Conservation (phyloP, 1,140 invertebrate genomes). For the Ptiloglossa arizonensis region DNA sequence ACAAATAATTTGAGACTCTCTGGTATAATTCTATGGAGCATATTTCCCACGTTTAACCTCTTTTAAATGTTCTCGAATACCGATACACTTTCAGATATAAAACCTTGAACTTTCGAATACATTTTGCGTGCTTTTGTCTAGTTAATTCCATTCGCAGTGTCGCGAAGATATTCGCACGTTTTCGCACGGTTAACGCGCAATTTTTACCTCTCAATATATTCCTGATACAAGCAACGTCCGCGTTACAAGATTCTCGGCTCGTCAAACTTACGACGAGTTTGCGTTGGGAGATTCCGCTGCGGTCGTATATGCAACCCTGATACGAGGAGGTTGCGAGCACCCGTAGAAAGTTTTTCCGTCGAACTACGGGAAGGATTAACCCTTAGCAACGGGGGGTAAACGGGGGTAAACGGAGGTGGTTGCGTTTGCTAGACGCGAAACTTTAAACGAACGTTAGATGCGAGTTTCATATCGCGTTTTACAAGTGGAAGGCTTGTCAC, state of each 20-base stretch:
- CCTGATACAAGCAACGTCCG: neutral
- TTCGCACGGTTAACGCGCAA: neutral
- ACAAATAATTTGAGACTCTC: too few species aligned
- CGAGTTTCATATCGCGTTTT: slow-evolving; percentile 45
- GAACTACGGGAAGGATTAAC: slow-evolving; percentile 20
- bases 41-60: too few species aligned
- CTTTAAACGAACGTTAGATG: slow-evolving; percentile 46
- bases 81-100: too few species aligned
- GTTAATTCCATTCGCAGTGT: too few species aligned
- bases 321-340: neutral
- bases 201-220: neutral
- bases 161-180: too few species aligned
- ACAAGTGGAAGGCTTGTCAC: neutral
- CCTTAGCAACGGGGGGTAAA: neutral
- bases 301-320: neutral
- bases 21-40: too few species aligned
- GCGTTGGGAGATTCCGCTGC: neutral
- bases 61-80: too few species aligned
- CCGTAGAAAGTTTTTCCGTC: slow-evolving; percentile 29
- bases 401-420: too few species aligned
- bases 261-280: neutral
- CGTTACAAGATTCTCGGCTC: neutral
- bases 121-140: too few species aligned
- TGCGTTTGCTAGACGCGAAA: neutral
- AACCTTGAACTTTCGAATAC: too few species aligned